Evolutionary conservation across 2,797 vertebrate species (phyloP).

Genomic region (Kryptopterus vitreolus): DNA sequence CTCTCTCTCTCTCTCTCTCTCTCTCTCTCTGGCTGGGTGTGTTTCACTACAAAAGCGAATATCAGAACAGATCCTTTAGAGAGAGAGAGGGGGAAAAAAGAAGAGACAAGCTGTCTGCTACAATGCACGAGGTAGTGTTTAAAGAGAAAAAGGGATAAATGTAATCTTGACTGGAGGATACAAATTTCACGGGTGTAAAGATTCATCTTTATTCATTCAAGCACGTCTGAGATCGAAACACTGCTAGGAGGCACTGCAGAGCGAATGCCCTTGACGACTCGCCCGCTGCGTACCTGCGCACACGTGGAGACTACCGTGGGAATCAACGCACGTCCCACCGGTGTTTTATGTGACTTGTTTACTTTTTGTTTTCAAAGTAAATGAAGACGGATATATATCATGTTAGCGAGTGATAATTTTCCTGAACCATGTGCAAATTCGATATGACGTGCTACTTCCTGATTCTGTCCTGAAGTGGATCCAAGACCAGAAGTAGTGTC

Average conservation of each 20-base stretch:
- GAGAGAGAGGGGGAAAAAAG: neutral
- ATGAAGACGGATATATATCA: neutral
- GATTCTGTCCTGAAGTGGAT: no score
- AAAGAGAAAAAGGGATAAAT: conserved; percentile 17
- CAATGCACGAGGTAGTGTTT: neutral
- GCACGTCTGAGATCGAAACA: conserved; percentile 2
- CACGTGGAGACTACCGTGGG: neutral
- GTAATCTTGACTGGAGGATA: conserved; percentile 18
- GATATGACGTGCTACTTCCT: neutral
- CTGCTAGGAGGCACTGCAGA: neutral
- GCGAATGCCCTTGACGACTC: conserved; percentile 1
- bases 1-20: neutral
- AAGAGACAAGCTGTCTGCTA: conserved; percentile 8
- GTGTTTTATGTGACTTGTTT: conserved; percentile 9
- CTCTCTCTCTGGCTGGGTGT: conserved; percentile 20
- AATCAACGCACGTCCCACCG: neutral
- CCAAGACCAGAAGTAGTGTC: no score
- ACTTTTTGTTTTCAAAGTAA: conserved; percentile 7
- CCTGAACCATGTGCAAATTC: neutral
- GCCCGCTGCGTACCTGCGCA: neutral
- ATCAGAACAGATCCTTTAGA: conserved; percentile 20
- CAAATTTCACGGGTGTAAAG: neutral
- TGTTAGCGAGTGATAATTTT: neutral
- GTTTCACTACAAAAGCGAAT: conserved; percentile 41
- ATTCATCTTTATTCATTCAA: conserved; percentile 8